Percentiles rank a stretch among this genome's conserved stretches.
Conservation (phyloP, 2,888 invertebrate species). For the Tanypteryx hageni region DNA sequence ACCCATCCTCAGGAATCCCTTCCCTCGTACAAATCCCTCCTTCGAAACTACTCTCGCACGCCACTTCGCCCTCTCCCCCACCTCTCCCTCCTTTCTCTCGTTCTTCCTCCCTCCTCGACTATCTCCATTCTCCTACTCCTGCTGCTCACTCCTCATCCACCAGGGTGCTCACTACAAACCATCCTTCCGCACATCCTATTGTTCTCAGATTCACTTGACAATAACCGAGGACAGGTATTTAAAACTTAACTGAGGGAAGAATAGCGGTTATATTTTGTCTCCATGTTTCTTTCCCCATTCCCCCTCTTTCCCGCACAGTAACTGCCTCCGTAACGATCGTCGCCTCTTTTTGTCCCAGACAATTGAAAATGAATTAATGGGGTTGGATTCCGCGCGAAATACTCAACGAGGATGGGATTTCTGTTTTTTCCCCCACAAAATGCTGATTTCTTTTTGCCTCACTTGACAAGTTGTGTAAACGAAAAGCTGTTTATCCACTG, state of each 20-base stretch:
- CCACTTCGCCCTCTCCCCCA: neutral
- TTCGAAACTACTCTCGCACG: neutral
- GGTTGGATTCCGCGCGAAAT: neutral
- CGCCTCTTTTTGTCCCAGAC: neutral
- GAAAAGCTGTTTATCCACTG: no score
- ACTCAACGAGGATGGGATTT: neutral
- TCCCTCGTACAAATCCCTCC: no score
- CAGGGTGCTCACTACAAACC: neutral
- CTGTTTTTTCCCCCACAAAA: no score
- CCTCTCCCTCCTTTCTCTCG: neutral
- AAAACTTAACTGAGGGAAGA: neutral
- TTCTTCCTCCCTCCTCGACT: neutral
- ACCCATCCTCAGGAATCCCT: neutral
- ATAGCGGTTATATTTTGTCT: slow-evolving; percentile 5
- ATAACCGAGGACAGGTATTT: slow-evolving; percentile 13
- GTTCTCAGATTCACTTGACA: neutral
- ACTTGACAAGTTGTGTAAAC: no score
- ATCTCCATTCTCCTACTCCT: neutral
- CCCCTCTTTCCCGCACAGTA: neutral
- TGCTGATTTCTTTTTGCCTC: no score
- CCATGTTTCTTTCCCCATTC: neutral
- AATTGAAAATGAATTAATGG: slow-evolving; percentile 32
- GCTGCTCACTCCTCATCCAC: neutral
- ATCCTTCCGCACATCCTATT: neutral
- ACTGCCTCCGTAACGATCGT: neutral